Evolutionary conservation across 1,140 invertebrate species (phyloP), one percentile per base, ranked within the genome.

Genomic region (Rhopalosiphum padi): DNA sequence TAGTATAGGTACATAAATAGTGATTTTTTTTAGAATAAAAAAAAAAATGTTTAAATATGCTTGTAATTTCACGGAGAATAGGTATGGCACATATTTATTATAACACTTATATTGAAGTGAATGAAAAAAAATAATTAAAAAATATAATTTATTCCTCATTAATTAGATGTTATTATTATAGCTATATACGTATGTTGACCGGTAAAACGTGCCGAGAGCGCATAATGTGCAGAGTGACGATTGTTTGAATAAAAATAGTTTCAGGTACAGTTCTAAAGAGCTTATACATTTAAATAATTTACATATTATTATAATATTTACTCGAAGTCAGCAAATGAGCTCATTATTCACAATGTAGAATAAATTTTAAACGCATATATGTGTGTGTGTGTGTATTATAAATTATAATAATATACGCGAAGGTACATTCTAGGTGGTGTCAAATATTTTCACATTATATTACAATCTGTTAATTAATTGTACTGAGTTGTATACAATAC

Each of bases 221-320:
- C 37, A 41, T 83, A 83, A 83, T 23, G 82, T 21, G 41, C 41
- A 41, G 82, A 83, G 21, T 41, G 82, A 41, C 82, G 82, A 83
- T 37, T 41, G 22, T 83, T 23, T 41, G n/a, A 41, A 83, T 83
- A 83, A 83, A 83, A 83, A 41, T 41, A 83, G 37, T 41, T 83
- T 41, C 77, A 37, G 35, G 35, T 37, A 83, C 35, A n/a, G 7
- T 18, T 83, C 35, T 37, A 2, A 41, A 83, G 23, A 83, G 82
- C 22, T 83, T 83, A 35, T 37, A 41, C 21, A 41, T 83, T 35
- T 41, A 83, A 25, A 83, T 41, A 77, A 77, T 77, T 77, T 77
- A 77, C 60, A 77, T 77, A 77, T n/a, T 68, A 68, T 68, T 68
- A 68, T 68, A 68, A 68, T 68, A 68, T 68, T 51, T 77, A n/a